Evolutionary conservation across 2,888 invertebrate genomes (phyloP), one percentile per base, ranked within the genome.

Genomic region (Melinaea menophilus): DNA sequence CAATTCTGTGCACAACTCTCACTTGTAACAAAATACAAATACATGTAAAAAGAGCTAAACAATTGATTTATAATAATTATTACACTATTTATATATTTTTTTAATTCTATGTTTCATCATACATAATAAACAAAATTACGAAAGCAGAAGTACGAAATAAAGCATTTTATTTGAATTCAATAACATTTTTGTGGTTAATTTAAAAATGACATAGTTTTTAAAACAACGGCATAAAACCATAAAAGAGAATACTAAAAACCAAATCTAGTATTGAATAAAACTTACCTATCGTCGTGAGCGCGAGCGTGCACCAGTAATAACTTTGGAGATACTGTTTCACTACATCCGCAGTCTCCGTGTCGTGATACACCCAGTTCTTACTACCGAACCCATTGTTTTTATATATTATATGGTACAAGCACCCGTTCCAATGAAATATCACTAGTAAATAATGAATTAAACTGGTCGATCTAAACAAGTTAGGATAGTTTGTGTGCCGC

Each of bases 391-490:
- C 97, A 92, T 97, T 95, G 92, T 97, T 97, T 92, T 97, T 97
- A 93, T 96, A 95, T 85, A 98, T 97, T 86, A 99, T 95, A 93
- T 98, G 97, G 92, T 98, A 98, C 88, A 99, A 93, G 92, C 99
- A 99, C 82, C 98, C 98, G 91, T 99, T 99, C 99, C 99, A 99
- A 93, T 99, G 99, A 92, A 99, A 99, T 90, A 99, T 97, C 91
- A 98, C 98, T 91, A 98, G 93, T 82, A 98, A 94, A 93, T 98
- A 98, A 93, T 98, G 98, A 90, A 97, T 96, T 86, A 97, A 93
- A 88, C 96, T 96, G 78, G 95, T 95, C 78, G 97, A 96, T 82
- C 95, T 94, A 92, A 98, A 98, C 80, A 98, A 93, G 92, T 99
- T 99, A 72, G 99, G 99, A 92, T 98, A 99, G 92, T 99, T 99